Evolutionary conservation across 2,888 invertebrate species (phyloP), one percentile per base, ranked within the genome.

Genomic region (Apocheima hispidaria): DNA sequence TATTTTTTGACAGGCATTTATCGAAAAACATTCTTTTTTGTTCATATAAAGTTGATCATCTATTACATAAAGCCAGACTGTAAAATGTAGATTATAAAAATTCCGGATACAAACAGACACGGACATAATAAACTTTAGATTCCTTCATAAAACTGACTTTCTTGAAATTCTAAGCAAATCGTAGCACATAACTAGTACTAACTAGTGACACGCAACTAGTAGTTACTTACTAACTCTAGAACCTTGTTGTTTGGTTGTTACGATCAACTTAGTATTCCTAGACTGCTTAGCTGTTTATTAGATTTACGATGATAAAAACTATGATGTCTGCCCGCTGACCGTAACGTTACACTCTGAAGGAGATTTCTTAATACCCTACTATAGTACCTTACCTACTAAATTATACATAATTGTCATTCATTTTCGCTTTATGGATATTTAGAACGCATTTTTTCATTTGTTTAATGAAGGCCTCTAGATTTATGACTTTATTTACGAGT

Each of bases 331-430:
- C 48, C 38, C 60, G 38, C 16, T 65, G 68, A 70, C 70, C 72
- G 71, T 66, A 66, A 66, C 71, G 74, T 50, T 57, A 70, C 65
- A 72, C 69, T 71, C 75, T 61, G 57, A 63, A 66, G 26, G 51
- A 46, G 63, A 64, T 66, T 66, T 72, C 66, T 65, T 65, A 68
- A 72, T 66, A 63, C n/a, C n/a, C n/a, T n/a, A n/a, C n/a, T n/a
- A 50, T 28, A 44, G 18, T 38, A n/a, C 18, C 16, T 9, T 66
- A 65, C 55, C 26, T 16, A 44, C 44, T 33, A 62, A 71, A 73
- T 73, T 72, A 69, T 63, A 63, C 68, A 68, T 70, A 75, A 71
- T 71, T 69, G 65, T 57, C 63, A 61, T 63, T 68, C 51, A 63
- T 66, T 62, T 66, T 68, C 60, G 66, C 57, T 56, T 68, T 66